Evolutionary conservation across 2,113 vertebrate species (phyloP).

Genomic region (Anhinga anhinga): DNA sequence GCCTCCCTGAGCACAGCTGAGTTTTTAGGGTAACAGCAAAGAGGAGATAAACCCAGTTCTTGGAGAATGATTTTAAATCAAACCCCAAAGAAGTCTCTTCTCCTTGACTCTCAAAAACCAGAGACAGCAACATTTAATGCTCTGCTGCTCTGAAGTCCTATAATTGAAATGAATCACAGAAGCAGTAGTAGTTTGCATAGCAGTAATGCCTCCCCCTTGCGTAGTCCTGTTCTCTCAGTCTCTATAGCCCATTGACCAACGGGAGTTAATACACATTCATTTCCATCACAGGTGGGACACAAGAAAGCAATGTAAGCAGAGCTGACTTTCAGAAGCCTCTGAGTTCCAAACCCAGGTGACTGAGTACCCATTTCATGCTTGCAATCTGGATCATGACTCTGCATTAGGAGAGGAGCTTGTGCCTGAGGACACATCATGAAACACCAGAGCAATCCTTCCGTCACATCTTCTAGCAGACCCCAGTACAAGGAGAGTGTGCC

Average conservation of each 20-base stretch:
- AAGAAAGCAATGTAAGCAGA: not conserved
- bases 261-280: not conserved
- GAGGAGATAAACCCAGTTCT: not conserved
- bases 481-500: not conserved
- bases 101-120: not conserved
- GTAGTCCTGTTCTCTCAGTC: not conserved
- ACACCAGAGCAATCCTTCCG: not conserved
- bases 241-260: fast-evolving
- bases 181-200: not conserved
- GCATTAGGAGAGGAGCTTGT: not conserved
- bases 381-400: not conserved
- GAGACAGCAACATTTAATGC: not conserved
- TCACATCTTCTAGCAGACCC: not conserved
- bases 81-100: not conserved
- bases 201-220: not conserved
- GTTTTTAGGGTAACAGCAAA: not conserved
- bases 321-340: not conserved
- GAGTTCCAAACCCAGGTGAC: not conserved
- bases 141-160: not conserved
- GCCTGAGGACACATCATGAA: not conserved
- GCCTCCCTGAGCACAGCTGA: not conserved
- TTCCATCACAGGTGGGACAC: not conserved
- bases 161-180: not conserved
- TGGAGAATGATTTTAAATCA: not conserved
- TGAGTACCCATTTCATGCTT: not conserved